A percentile compares a stretch with the other conserved stretches of the same genome.
Evolutionary conservation across 2,797 vertebrate species (phyloP).

Genomic region (Microctenopoma steveboyesi): DNA sequence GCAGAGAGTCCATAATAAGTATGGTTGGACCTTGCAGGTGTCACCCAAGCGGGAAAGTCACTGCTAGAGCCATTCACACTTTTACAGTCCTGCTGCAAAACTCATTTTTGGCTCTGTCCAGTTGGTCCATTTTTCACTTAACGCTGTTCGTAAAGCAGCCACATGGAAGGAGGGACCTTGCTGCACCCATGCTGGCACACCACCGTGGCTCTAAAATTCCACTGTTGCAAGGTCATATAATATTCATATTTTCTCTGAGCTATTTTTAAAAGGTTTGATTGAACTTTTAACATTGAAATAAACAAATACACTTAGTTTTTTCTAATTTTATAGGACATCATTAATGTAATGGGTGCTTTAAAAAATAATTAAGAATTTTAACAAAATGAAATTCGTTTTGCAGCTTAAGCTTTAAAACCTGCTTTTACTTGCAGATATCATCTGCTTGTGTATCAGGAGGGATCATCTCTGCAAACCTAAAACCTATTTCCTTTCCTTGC

Average conservation of each 20-base stretch:
- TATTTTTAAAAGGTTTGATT: conserved; percentile 13
- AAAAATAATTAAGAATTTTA: conserved; percentile 6
- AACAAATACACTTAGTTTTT: neutral
- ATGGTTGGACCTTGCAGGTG: conserved; percentile 34
- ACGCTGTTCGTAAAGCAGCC: conserved; percentile 61
- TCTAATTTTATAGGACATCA: conserved; percentile 15
- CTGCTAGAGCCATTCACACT: conserved; percentile 39
- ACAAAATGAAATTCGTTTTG: conserved; percentile 1
- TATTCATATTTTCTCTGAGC: conserved; percentile 31
- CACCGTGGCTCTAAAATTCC: conserved; percentile 42
- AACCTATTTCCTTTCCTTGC: conserved; percentile 52
- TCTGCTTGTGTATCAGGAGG: conserved; percentile 34
- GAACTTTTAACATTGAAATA: conserved; percentile 4
- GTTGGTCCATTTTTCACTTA: conserved; percentile 62
- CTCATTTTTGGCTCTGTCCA: conserved; percentile 57
- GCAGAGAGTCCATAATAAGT: conserved; percentile 40
- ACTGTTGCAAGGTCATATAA: conserved; percentile 57
- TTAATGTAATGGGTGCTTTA: conserved; percentile 16
- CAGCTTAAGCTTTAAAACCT: neutral
- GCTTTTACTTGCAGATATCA: conserved; percentile 17
- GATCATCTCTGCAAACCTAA: conserved; percentile 47
- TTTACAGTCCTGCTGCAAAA: conserved; percentile 49
- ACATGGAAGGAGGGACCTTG: conserved; percentile 53
- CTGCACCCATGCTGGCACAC: conserved; percentile 42
- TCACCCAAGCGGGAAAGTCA: conserved; percentile 42